Evolutionary conservation across 2,113 vertebrate genomes (phyloP).

Genomic region (Sapajus apella): DNA sequence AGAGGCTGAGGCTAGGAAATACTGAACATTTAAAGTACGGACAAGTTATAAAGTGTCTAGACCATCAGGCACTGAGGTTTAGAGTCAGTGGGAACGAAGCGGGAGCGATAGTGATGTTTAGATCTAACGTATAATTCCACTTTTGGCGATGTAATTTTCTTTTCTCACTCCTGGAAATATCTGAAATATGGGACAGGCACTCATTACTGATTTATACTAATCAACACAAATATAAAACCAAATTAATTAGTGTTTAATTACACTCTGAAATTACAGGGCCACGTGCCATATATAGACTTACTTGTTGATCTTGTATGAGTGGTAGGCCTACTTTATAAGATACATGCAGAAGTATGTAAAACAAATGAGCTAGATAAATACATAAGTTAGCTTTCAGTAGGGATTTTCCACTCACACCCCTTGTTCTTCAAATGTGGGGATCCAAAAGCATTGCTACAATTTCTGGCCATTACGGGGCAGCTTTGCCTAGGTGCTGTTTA

Average conservation of each 20-base stretch:
- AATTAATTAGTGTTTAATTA: conserved; percentile 9
- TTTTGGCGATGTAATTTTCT: background rate
- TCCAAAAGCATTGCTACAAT: background rate
- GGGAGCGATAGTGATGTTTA: background rate
- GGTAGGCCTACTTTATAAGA: background rate
- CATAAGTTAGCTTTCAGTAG: background rate
- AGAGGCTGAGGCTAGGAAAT: background rate
- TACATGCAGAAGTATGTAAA: background rate
- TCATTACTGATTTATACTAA: background rate
- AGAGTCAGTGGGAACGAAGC: background rate
- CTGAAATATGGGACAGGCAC: background rate
- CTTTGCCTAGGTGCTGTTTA: background rate
- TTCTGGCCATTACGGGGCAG: background rate
- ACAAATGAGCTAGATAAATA: background rate
- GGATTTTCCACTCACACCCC: background rate
- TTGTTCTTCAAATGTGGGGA: background rate
- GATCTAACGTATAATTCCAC: background rate
- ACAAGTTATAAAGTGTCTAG: background rate
- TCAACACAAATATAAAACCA: background rate
- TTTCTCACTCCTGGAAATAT: background rate
- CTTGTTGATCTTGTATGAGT: background rate
- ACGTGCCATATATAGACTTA: background rate
- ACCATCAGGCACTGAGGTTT: background rate
- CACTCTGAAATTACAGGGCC: background rate
- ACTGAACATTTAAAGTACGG: background rate